These are phyloP conservation scores for Nomada ruficornis DNA, from an alignment of 2,888 invertebrate species.

Conservation along the genomic window DNA sequence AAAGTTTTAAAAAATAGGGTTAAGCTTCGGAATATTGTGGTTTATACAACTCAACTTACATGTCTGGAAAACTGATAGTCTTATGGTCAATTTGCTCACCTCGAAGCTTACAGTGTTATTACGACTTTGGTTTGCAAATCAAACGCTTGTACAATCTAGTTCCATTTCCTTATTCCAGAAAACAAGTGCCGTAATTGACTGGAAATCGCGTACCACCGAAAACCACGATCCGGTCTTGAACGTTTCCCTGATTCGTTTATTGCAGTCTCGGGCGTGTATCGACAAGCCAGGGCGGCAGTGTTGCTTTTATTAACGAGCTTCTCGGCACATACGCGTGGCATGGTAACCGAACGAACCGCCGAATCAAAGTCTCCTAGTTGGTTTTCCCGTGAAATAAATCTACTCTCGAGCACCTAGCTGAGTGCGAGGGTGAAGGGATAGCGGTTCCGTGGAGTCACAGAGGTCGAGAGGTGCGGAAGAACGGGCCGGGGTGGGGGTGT, in stretches of 20 bases:
- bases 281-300: background rate
- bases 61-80: too few species aligned
- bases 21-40: too few species aligned
- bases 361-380: conserved; percentile 47
- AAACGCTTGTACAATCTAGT: background rate
- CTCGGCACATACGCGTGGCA: conserved; percentile 22
- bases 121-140: background rate
- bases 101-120: too few species aligned
- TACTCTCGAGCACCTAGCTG: conserved; percentile 59
- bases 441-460: conserved; percentile 45
- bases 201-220: background rate
- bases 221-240: background rate
- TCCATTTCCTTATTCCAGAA: background rate
- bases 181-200: background rate
- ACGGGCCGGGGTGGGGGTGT: conserved; percentile 16
- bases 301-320: conserved; percentile 29
- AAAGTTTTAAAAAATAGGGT: too few species aligned
- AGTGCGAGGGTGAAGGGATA: background rate
- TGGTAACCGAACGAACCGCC: conserved; percentile 16
- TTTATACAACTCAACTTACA: too few species aligned
- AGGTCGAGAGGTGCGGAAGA: conserved; percentile 53
- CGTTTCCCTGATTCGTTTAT: conserved; percentile 3
- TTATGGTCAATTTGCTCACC: too few species aligned
- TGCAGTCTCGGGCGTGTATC: background rate
- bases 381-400: conserved; percentile 65